Evolutionary conservation across 2,888 invertebrate species (phyloP).

Genomic region (Phortica okadai): DNA sequence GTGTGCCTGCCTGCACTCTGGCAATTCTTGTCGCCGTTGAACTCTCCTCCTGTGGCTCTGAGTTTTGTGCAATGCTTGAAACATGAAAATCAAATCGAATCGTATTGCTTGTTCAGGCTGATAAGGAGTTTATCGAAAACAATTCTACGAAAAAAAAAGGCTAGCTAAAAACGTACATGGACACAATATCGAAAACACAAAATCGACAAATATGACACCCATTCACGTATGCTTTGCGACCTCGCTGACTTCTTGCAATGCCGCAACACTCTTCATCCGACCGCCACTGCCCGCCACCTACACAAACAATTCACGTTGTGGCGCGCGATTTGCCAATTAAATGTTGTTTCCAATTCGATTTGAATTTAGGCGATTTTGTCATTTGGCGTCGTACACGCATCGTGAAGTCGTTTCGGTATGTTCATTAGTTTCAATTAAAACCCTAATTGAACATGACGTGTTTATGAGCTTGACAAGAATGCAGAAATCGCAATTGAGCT

Average conservation of each 20-base stretch:
- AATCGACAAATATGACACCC: slow-evolving; percentile 28
- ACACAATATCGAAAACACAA: slow-evolving; percentile 15
- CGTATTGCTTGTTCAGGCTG: slow-evolving; percentile 19
- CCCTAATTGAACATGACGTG: slow-evolving; percentile 69
- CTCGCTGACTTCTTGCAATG: not conserved
- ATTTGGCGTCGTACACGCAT: not conserved
- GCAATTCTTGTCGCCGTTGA: slow-evolving; percentile 1
- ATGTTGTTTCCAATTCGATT: not conserved
- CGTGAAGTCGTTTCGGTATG: slow-evolving; percentile 42
- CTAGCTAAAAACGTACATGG: slow-evolving; percentile 24
- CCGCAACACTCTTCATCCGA: too few relatives aligned
- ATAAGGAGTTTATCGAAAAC: slow-evolving; percentile 32
- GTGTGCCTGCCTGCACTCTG: not conserved
- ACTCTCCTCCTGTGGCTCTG: not conserved
- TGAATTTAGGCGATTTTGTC: not conserved
- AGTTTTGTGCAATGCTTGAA: not conserved
- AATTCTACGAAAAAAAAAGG: not conserved
- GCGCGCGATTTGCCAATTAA: not conserved
- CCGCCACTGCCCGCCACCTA: not conserved
- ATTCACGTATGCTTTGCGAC: slow-evolving; percentile 1
- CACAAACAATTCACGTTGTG: not conserved
- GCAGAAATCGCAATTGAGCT: slow-evolving; percentile 40
- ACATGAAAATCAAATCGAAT: slow-evolving; percentile 29
- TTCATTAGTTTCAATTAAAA: slow-evolving; percentile 67
- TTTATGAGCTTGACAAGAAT: slow-evolving; percentile 67